These are phyloP conservation scores for Microplitis deprimator DNA, from an alignment of 2,888 invertebrate species.

Conservation along the genomic window DNA sequence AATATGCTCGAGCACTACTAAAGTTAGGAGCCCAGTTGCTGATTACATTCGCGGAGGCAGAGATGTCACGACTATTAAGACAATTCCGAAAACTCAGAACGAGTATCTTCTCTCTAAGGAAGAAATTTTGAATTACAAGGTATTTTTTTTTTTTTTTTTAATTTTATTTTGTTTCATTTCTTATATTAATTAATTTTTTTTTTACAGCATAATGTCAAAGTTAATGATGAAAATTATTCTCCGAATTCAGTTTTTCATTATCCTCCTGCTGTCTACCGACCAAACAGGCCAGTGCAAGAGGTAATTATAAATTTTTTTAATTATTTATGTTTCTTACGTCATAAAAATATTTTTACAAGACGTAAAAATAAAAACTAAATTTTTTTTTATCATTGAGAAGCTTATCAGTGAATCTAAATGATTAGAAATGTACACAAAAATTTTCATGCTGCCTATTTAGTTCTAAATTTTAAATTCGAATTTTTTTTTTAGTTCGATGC, in stretches of 20 bases:
- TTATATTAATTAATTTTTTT: neutral
- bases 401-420: neutral
- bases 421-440: neutral
- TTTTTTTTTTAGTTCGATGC: neutral
- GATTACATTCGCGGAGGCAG: conserved; percentile 60
- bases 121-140: conserved; percentile 18
- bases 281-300: neutral
- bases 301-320: neutral
- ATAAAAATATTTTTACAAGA: too few relatives aligned
- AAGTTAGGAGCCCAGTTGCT: conserved; percentile 61
- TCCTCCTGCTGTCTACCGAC: neutral
- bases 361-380: too few relatives aligned
- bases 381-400: neutral
- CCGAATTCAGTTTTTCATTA: neutral
- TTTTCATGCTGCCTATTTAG: too few relatives aligned
- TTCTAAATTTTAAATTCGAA: too few relatives aligned
- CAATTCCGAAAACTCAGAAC: conserved; percentile 53
- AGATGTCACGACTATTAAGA: conserved; percentile 59
- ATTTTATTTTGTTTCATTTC: too few relatives aligned
- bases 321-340: neutral
- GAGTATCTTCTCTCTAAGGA: conserved; percentile 55
- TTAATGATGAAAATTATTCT: neutral
- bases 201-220: neutral
- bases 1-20: conserved; percentile 38
- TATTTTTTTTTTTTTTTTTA: neutral